phyloP scores from a whole-genome alignment of 1,140 invertebrate species.

The Apis cerana region DNA sequence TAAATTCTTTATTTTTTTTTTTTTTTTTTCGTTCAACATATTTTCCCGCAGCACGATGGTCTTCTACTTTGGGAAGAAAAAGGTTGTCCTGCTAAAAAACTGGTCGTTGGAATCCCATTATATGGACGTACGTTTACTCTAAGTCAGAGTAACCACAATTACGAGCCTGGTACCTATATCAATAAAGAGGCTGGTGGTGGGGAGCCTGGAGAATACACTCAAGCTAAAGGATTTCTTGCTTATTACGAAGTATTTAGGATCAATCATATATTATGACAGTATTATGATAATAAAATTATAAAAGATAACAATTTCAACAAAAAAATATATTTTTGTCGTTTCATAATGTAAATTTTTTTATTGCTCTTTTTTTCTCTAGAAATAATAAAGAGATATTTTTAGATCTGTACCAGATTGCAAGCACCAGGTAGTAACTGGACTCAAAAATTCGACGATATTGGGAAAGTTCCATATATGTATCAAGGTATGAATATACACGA shows the following conservation, averaged over 20 bases:
- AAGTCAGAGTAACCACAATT: constrained; percentile 89
- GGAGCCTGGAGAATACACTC: constrained; percentile 90
- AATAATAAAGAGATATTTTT: constrained; percentile 50
- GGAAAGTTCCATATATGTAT: constrained; percentile 92
- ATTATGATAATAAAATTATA: background rate
- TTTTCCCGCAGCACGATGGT: constrained; percentile 87
- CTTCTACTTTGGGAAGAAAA: constrained; percentile 91
- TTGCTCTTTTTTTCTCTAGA: background rate
- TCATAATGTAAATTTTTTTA: background rate
- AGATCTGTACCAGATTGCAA: constrained; percentile 90
- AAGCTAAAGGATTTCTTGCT: constrained; percentile 91
- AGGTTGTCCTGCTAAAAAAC: constrained; percentile 92
- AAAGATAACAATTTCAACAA: background rate
- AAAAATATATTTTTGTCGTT: too few species aligned
- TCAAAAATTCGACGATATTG: constrained; percentile 90
- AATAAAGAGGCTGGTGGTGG: constrained; percentile 94
- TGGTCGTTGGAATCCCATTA: constrained; percentile 93
- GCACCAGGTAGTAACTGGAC: constrained; percentile 87
- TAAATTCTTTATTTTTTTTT: too few species aligned
- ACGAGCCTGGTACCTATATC: constrained; percentile 90
- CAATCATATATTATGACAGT: background rate
- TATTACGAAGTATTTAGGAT: constrained; percentile 89
- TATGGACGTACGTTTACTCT: constrained; percentile 93
- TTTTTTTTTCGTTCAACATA: background rate
- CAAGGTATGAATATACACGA: constrained; percentile 82